phyloP scores from a whole-genome alignment of 2,888 invertebrate species.

The Acleris sparsana region DNA sequence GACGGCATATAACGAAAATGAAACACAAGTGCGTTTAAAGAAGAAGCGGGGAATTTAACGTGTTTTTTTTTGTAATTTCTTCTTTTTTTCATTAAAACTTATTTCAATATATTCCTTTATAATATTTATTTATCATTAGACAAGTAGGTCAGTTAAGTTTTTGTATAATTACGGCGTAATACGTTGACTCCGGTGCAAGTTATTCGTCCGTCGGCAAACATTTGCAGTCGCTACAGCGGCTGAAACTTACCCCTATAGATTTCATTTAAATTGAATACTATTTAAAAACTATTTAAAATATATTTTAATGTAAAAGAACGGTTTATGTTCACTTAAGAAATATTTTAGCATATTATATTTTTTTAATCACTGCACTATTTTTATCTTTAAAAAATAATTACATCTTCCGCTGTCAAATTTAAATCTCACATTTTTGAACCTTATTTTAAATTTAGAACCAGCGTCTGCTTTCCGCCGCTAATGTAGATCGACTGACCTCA shows the following conservation, averaged over 20 bases:
- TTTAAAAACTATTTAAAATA: not conserved
- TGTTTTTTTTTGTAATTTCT: not conserved
- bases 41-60: no score
- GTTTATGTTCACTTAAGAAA: not conserved
- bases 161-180: conserved; percentile 10
- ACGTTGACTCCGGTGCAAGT: conserved; percentile 16
- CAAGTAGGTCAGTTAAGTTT: conserved; percentile 7
- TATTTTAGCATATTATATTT: not conserved
- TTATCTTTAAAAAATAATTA: not conserved
- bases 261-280: not conserved
- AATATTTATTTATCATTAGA: not conserved
- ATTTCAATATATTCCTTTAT: not conserved
- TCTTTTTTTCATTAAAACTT: not conserved
- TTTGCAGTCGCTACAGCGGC: conserved; percentile 11
- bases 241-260: not conserved
- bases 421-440: conserved; percentile 13
- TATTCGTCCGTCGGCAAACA: conserved; percentile 30
- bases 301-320: not conserved
- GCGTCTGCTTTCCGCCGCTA: conserved; percentile 66
- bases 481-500: conserved; percentile 76
- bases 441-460: conserved; percentile 39
- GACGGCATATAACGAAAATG: no score
- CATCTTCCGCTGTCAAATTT: not conserved
- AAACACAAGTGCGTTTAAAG: no score
- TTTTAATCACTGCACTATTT: conserved; percentile 18